Base-by-base conservation (phyloP, 2,797 vertebrate genomes). In the Pangasius mekongensis region DNA sequence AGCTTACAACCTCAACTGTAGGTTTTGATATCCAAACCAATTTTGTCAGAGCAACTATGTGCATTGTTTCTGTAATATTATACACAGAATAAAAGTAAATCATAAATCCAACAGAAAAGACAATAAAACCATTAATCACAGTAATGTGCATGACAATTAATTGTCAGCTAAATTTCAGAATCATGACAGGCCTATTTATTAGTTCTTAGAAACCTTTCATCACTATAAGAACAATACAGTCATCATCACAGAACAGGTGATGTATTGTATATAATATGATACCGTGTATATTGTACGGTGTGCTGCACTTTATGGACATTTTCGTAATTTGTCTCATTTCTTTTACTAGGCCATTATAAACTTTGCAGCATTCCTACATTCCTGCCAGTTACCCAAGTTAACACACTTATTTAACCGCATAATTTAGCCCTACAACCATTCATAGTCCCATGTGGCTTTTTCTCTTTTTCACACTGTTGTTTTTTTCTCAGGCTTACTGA, bases 401-500 rank as follows among this genome's bases (percentile, higher is more conserved):
- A n/a, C 16, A 78, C 8, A 10, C 16, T 78, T 33, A 56, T 80
- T 80, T 22, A 24, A 22, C n/a, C n/a, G 7, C 30, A 80, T 18
- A 22, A 10, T 78, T 80, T 24, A 80, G 24, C 66, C 54, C 36
- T 49, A 24, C 20, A 80, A 27, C 13, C 62, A 81, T 62, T 2
- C 14, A 22, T 0, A 36, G 13, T 78, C 74, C 47, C 4, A 71
- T 64, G 67, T 10, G n/a, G 18, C 33, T 81, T 67, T 30, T 80
- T 83, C 39, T 77, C 30, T 60, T 14, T 60, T 84, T 62, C 73
- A 56, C 62, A 71, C 39, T 22, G 60, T 49, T 74, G 64, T 67
- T 52, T 74, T 43, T 78, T 80, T 81, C 66, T 67, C 47, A 67
- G 49, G 78, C 43, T 62, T 82, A 43, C 56, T 14, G 47, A 83